Percentiles rank a stretch among this genome's conserved stretches.
phyloP scores from a whole-genome alignment of 2,888 invertebrate species.

The Drosophila picticornis region DNA sequence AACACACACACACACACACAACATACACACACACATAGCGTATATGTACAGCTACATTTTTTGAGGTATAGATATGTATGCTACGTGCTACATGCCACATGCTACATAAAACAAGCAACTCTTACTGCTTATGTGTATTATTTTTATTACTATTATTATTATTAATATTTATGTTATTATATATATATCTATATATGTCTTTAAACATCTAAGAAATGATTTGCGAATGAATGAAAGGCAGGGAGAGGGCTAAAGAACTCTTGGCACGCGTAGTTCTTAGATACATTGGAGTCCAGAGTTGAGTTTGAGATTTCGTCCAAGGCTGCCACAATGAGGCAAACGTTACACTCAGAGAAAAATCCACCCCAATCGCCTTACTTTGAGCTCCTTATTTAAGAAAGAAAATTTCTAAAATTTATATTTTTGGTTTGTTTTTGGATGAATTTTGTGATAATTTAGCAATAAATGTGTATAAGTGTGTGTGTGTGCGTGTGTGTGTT shows the following conservation, averaged over 20 bases:
- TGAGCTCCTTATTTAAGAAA: not conserved
- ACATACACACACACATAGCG: conserved; percentile 17
- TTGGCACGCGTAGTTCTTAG: conserved; percentile 61
- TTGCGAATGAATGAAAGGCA: conserved; percentile 22
- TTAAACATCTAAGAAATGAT: conserved; percentile 57
- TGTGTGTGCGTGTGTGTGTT: too few relatives aligned
- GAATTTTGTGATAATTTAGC: too few relatives aligned
- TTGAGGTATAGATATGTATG: conserved; percentile 50
- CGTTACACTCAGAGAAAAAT: not conserved
- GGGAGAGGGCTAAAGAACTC: conserved; percentile 8
- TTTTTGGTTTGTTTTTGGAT: not conserved
- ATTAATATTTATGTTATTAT: conserved; percentile 17
- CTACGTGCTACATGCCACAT: conserved; percentile 12
- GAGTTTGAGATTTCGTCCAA: conserved; percentile 24
- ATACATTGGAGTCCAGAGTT: conserved; percentile 39
- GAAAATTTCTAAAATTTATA: not conserved
- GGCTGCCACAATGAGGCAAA: conserved; percentile 27
- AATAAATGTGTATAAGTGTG: too few relatives aligned
- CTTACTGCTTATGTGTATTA: conserved; percentile 16
- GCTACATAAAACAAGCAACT: conserved; percentile 46
- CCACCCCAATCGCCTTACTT: not conserved
- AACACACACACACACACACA: conserved; percentile 23
- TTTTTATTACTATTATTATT: not conserved
- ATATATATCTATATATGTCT: conserved; percentile 43
- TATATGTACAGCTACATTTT: conserved; percentile 31